Conservation (phyloP, 2,113 vertebrate species). For the Hydropotes inermis region DNA sequence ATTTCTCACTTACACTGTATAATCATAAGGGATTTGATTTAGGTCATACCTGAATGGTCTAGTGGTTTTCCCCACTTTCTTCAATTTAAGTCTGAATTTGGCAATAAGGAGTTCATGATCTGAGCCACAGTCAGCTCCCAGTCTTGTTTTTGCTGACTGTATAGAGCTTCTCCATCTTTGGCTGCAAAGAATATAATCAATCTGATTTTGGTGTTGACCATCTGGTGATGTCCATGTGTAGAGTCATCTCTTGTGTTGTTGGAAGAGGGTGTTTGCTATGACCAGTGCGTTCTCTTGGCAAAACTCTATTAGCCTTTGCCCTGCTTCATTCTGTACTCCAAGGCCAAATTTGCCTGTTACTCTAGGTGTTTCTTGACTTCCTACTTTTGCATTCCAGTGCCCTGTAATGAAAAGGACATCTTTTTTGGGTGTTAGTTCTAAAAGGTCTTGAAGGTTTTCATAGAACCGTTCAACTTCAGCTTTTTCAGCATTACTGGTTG, state of each 20-base stretch:
- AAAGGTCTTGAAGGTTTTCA: neutral
- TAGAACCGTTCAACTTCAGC: neutral
- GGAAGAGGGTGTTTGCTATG: neutral
- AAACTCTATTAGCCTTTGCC: neutral
- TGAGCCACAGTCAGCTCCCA: neutral
- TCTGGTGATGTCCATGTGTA: neutral
- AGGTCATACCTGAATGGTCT: neutral
- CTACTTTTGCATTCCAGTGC: neutral
- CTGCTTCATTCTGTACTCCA: neutral
- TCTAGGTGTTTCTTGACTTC: neutral
- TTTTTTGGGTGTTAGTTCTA: neutral
- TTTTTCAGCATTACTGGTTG: neutral
- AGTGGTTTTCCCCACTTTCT: neutral
- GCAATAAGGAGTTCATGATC: neutral
- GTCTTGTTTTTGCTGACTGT: neutral
- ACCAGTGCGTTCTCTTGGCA: neutral
- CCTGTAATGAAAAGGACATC: neutral
- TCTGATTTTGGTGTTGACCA: neutral
- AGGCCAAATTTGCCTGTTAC: neutral
- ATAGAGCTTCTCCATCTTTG: neutral
- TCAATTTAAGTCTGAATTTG: neutral
- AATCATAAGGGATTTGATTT: neutral
- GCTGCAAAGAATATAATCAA: neutral
- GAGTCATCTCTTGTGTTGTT: neutral
- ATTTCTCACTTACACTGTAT: neutral